phyloP scores from a whole-genome alignment of 2,797 vertebrate species.

The Clarias laeviceps region DNA sequence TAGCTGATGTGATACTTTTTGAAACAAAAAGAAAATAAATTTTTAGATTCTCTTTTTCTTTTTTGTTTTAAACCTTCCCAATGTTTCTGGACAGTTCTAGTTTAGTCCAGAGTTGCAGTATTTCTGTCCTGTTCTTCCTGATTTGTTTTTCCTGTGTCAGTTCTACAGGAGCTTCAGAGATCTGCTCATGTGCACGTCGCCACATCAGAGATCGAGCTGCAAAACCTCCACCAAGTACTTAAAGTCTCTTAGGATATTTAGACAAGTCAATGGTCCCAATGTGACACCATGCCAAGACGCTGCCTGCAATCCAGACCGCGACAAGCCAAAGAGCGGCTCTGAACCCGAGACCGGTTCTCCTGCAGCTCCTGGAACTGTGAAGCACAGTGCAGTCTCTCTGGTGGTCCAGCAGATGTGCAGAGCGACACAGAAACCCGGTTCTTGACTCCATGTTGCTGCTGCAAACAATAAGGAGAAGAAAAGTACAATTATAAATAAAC shows the following conservation, averaged over 20 bases:
- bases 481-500: not conserved
- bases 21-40: too few species aligned
- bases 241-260: constrained; percentile 62
- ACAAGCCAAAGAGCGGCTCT: constrained; percentile 24
- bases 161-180: constrained; percentile 79
- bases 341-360: constrained; percentile 13
- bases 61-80: not conserved
- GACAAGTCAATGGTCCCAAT: constrained; percentile 54
- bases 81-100: not conserved
- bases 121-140: constrained; percentile 32
- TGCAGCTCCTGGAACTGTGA: constrained; percentile 37
- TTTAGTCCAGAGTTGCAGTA: not conserved
- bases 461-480: not conserved
- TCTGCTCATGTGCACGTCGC: constrained; percentile 68
- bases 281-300: constrained; percentile 48
- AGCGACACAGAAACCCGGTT: not conserved
- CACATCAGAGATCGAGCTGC: constrained; percentile 63
- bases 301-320: constrained; percentile 43
- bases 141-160: constrained; percentile 53
- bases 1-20: too few species aligned
- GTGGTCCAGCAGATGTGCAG: constrained; percentile 65
- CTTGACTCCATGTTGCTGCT: not conserved
- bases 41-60: not conserved
- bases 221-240: constrained; percentile 71
- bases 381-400: constrained; percentile 64